Evolutionary conservation across 2,797 vertebrate genomes (phyloP), one percentile per base, ranked within the genome.

Genomic region (Synanceia verrucosa): DNA sequence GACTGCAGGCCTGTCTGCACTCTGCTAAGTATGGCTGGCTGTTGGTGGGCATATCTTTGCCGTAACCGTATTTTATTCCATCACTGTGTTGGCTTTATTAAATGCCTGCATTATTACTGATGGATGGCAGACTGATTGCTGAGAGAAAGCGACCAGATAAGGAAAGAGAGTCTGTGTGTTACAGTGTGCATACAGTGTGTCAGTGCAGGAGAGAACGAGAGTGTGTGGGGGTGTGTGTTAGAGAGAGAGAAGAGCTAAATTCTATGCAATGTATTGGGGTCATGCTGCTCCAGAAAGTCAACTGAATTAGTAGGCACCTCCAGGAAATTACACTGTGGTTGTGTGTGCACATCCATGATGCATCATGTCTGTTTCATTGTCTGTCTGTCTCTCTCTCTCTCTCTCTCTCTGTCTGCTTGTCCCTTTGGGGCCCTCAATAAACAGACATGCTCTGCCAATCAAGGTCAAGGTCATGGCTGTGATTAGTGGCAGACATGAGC

Each of bases 31-130:
- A 71, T 73, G 73, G 76, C 83, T 48, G 58, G 36, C 74, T 65
- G 78, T 65, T 60, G 6, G 47, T 57, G 48, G 39, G 56, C 81
- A 87, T 89, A 91, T 90, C 88, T 86, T 21, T 47, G 29, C 70
- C 73, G 64, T 63, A 82, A 76, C 78, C 80, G 82, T 78, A 84
- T 89, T 50, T 88, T 86, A 83, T 86, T 83, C 77, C 65, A 80
- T 74, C 81, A 65, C 78, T 47, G 52, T 63, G 63, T 62, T 76
- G 76, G 74, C 87, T 91, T 90, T 91, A 92, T 91, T 91, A 91
- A 91, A 91, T 88, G 83, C 69, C 63, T 65, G 73, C 79, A 83
- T 87, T 86, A 88, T 90, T 71, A 88, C 76, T 69, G 86, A 86
- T 79, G 80, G 88, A 87, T 82, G 69, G 69, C 76, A 78, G 77